Base-by-base conservation (phyloP, 2,888 invertebrate genomes). In the Alloscopus bannaensis region DNA sequence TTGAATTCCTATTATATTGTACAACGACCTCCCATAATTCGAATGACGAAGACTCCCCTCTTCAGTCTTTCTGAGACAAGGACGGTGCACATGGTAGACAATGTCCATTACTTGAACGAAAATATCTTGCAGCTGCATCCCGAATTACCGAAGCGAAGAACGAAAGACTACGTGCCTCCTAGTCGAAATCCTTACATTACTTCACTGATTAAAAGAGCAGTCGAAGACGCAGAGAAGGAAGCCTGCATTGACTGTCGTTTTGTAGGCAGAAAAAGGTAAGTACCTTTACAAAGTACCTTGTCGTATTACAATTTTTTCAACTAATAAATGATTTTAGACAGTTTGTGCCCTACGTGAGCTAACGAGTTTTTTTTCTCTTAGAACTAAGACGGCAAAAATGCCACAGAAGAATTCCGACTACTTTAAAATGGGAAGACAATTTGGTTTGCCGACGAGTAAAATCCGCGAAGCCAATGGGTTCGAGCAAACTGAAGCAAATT, bases 111-210 rank as follows among this genome's bases (percentile, higher is more conserved):
- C 66, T 73, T 81, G 22, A 83, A 85, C 66, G 84, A 84, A 55
- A 85, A 85, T 52, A 84, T 85, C 59, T 68, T 85, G 8, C 85
- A 85, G 70, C 36, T 85, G 20, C 83, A 82, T 57, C 81, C 84
- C n/a, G 82, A 83, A 45, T 60, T 82, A 57, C 82, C 84, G 29
- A 83, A 76, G 50, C 52, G 76, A 47, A 62, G 81, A 28, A 81
- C 83, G 1, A 82, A 73, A 62, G 75, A 79, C 59, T 84, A 85
- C 40, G 80, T 84, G 42, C 83, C 83, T 16, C 83, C 84, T 3
- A 80, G 70, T 36, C 70, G 81, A 16, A 84, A 86, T 75, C 84
- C 86, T 16, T 83, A 82, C 69, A 81, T 85, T 57, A 81, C 81
- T 2, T 83, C 84, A 1, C 66, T 86, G 8, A 81, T 85, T 28